A percentile compares a stretch with the other conserved stretches of the same genome.
Conservation (phyloP, 2,888 invertebrate species). For the Tyria jacobaeae region DNA sequence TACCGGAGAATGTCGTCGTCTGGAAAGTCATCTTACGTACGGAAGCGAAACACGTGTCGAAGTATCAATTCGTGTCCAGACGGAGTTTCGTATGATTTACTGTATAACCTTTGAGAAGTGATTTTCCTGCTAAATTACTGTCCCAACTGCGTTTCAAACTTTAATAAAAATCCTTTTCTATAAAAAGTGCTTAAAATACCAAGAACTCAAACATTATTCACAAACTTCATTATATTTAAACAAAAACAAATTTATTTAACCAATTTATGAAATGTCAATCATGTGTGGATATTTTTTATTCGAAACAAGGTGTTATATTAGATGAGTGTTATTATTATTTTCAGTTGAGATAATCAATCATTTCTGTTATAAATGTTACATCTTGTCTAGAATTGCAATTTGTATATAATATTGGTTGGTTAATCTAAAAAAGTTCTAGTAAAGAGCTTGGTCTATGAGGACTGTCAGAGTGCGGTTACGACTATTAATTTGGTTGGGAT, state of each 20-base stretch:
- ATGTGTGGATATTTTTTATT: constrained; percentile 22
- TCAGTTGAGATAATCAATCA: constrained; percentile 7
- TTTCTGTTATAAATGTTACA: constrained; percentile 4
- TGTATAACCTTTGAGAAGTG: no score
- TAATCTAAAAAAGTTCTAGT: no score
- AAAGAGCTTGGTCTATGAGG: no score
- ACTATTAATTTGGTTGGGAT: no score
- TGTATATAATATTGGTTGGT: background rate
- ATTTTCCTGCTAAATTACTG: background rate
- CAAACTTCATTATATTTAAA: constrained; percentile 20
- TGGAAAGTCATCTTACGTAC: no score
- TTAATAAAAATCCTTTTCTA: background rate
- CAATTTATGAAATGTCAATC: constrained; percentile 55
- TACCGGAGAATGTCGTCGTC: no score
- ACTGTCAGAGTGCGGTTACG: no score
- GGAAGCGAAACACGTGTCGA: no score
- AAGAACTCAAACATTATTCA: constrained; percentile 36
- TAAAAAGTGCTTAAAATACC: constrained; percentile 11
- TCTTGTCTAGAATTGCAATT: constrained; percentile 4
- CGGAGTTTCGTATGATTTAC: no score
- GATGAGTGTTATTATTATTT: constrained; percentile 6
- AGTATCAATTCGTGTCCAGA: no score
- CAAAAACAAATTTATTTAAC: constrained; percentile 34
- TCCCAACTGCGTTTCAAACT: background rate
- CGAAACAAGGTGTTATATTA: constrained; percentile 7